Conservation (phyloP, 2,888 invertebrate species). For the Operophtera brumata region DNA sequence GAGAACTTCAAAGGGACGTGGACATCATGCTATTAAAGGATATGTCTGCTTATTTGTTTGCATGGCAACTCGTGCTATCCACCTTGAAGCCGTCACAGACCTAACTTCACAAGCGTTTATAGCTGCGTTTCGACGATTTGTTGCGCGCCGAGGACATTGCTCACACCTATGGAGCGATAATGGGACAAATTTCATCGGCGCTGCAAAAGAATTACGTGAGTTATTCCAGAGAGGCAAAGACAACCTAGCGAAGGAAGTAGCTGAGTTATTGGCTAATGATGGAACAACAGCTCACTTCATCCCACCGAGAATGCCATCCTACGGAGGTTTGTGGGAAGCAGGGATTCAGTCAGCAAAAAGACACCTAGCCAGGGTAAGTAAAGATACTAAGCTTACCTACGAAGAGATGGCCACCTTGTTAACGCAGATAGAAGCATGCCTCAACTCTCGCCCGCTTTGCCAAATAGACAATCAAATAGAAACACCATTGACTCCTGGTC, state of each 20-base stretch:
- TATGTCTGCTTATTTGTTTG: conserved; percentile 33
- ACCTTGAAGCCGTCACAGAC: conserved; percentile 39
- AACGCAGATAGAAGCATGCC: conserved; percentile 14
- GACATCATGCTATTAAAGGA: conserved; percentile 22
- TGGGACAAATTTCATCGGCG: conserved; percentile 29
- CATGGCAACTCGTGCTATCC: conserved; percentile 35
- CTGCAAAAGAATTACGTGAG: conserved; percentile 15
- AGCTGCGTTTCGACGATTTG: conserved; percentile 30
- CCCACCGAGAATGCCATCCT: conserved; percentile 25
- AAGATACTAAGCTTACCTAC: conserved; percentile 20
- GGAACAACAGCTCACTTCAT: conserved; percentile 28
- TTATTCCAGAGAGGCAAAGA: conserved; percentile 8
- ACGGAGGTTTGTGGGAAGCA: conserved; percentile 35
- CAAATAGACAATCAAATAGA: neutral
- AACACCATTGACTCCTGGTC: conserved; percentile 7
- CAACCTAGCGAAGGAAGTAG: conserved; percentile 12
- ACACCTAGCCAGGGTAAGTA: conserved; percentile 29
- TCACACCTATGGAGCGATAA: conserved; percentile 29
- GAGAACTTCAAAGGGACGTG: conserved; percentile 23
- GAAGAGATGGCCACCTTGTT: conserved; percentile 15
- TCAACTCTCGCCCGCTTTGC: conserved; percentile 13
- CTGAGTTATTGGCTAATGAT: conserved; percentile 16
- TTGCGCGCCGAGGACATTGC: conserved; percentile 26
- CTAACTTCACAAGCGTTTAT: conserved; percentile 35
- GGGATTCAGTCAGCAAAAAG: conserved; percentile 27